phyloP scores from a whole-genome alignment of 2,888 invertebrate species.

The Brachylomia viminalis region DNA sequence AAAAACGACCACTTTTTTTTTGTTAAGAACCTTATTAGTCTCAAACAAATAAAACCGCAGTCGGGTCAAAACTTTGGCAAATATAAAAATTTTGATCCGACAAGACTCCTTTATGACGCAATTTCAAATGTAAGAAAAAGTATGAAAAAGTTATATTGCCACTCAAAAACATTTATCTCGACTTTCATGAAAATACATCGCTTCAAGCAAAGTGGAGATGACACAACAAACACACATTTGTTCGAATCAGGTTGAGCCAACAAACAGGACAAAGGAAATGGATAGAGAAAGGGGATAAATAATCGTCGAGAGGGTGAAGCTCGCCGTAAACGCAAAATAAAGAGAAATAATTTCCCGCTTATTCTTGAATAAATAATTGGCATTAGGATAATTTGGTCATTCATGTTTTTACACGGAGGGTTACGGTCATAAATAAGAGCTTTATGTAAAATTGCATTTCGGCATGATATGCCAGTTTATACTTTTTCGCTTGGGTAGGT shows the following conservation, averaged over 20 bases:
- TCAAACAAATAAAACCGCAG: constrained; percentile 60
- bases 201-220: constrained; percentile 70
- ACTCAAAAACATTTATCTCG: constrained; percentile 71
- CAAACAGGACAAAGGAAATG: constrained; percentile 83
- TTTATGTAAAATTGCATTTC: constrained; percentile 24
- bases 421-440: constrained; percentile 34
- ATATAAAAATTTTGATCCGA: constrained; percentile 45
- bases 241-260: constrained; percentile 78
- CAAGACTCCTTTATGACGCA: constrained; percentile 52
- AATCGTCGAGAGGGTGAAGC: constrained; percentile 74
- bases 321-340: constrained; percentile 71
- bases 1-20: constrained; percentile 55
- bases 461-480: constrained; percentile 19
- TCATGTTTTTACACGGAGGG: constrained; percentile 61
- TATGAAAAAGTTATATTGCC: constrained; percentile 73
- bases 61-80: constrained; percentile 52
- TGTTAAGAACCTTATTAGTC: constrained; percentile 53
- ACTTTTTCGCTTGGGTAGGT: background rate
- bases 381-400: constrained; percentile 63
- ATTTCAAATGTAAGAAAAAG: constrained; percentile 64
- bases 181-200: constrained; percentile 75
- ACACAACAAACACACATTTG: constrained; percentile 81
- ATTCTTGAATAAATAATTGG: constrained; percentile 67
- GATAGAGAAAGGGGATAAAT: constrained; percentile 82
- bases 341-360: constrained; percentile 66